phyloP scores from a whole-genome alignment of 2,113 vertebrate species.

The Crotalus tigris region DNA sequence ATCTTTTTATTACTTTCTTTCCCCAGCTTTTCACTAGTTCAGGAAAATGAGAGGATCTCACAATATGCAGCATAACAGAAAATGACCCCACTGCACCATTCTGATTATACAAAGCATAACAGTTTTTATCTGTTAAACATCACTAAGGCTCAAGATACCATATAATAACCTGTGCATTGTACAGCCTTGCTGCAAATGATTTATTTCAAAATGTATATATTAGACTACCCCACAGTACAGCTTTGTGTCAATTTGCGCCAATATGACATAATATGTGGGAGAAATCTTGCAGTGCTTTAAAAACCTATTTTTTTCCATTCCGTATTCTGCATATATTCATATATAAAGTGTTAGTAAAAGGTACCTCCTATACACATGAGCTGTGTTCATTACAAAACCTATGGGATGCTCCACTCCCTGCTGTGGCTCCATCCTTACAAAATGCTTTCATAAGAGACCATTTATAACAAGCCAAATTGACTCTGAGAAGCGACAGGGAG shows the following conservation, averaged over 20 bases:
- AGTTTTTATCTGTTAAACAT: conserved; percentile 20
- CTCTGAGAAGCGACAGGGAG: not conserved
- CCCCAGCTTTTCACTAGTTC: not conserved
- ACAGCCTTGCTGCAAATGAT: not conserved
- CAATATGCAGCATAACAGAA: not conserved
- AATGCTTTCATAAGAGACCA: not conserved
- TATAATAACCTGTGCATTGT: not conserved
- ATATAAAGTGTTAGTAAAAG: not conserved
- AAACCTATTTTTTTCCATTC: not conserved
- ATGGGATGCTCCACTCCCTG: not conserved
- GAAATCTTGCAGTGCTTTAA: not conserved
- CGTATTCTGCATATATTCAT: not conserved
- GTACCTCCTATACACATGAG: not conserved
- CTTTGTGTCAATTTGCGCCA: not conserved
- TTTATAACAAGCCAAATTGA: not conserved
- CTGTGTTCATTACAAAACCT: not conserved
- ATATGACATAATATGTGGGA: not conserved
- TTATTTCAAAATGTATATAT: not conserved
- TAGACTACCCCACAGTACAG: not conserved
- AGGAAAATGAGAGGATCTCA: not conserved
- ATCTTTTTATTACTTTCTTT: conserved; percentile 7
- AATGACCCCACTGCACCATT: not conserved
- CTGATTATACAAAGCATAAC: not conserved
- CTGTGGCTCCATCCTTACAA: not conserved
- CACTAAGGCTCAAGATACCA: not conserved